Evolutionary conservation across 1,140 invertebrate species (phyloP), one percentile per base, ranked within the genome.

Genomic region (Zaprionus lachaisei): DNA sequence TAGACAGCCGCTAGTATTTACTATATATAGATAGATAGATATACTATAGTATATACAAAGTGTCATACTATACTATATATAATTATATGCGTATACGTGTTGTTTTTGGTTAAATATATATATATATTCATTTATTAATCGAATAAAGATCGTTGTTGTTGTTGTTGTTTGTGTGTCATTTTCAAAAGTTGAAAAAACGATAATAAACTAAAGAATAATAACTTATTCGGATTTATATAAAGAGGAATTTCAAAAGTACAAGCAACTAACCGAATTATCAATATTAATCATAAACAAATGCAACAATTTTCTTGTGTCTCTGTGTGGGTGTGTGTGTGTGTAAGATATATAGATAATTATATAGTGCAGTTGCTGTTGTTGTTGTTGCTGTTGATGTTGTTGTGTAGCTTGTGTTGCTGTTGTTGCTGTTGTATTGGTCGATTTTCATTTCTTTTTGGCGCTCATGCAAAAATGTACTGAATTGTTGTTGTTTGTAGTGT

Each of bases 261-360:
- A 58, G 69, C 56, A 76, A 79, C 78, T 80, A 80, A 80, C 78
- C 78, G 70, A 72, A 77, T 73, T 72, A 57, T 75, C 31, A 49
- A 66, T 79, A 60, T 69, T 56, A 41, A 54, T 72, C 76, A 64
- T 62, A 57, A 37, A 64, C 57, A 54, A 68, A 62, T 54, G 47
- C 67, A 61, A 68, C 26, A 41, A 47, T 47, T 47, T 47, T 47
- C 41, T 63, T 64, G 28, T 64, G 47, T 47, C 1, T 17, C 4
- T 62, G 22, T 61, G 60, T 62, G 41, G 20, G 61, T 63, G 28
- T 62, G 58, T 26, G 47, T 44, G 58, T 37, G 11, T 22, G 60
- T 68, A 65, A 37, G 20, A 60, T 60, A 60, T 60, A 49, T 60
- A 65, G 44, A 22, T 57, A 47, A 47, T 20, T 47, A 57, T 72